Conservation (phyloP, 1,140 invertebrate species). For the Oncopeltus fasciatus region DNA sequence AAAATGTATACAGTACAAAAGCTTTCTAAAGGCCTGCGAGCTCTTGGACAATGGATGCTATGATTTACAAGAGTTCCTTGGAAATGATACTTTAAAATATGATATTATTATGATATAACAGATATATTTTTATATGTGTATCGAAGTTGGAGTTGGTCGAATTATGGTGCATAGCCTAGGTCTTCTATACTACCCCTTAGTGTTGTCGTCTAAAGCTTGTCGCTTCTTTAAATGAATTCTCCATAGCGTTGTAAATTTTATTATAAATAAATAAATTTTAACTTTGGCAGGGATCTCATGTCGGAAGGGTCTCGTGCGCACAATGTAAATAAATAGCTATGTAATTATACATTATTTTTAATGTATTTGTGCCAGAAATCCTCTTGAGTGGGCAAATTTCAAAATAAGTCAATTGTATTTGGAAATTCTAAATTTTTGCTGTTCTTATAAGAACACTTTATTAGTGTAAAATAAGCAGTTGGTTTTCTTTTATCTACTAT, state of each 20-base stretch:
- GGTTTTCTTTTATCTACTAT: too few relatives aligned
- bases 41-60: background rate
- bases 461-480: too few relatives aligned
- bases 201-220: background rate
- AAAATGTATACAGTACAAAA: background rate
- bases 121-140: constrained; percentile 6
- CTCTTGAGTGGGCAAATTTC: too few relatives aligned
- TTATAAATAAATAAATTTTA: background rate
- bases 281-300: background rate
- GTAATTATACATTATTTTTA: too few relatives aligned
- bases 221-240: too few relatives aligned
- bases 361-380: too few relatives aligned
- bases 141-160: background rate
- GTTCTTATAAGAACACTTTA: too few relatives aligned
- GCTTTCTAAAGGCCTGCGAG: background rate
- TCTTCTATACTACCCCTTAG: background rate
- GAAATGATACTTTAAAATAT: background rate
- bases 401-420: too few relatives aligned
- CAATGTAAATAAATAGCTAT: background rate
- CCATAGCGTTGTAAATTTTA: too few relatives aligned
- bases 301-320: background rate
- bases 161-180: constrained; percentile 2
- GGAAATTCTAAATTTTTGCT: too few relatives aligned
- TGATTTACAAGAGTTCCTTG: constrained; percentile 3
- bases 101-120: background rate